Evolutionary conservation across 1,140 invertebrate species (phyloP), one percentile per base, ranked within the genome.

Genomic region (Drosophila azteca): DNA sequence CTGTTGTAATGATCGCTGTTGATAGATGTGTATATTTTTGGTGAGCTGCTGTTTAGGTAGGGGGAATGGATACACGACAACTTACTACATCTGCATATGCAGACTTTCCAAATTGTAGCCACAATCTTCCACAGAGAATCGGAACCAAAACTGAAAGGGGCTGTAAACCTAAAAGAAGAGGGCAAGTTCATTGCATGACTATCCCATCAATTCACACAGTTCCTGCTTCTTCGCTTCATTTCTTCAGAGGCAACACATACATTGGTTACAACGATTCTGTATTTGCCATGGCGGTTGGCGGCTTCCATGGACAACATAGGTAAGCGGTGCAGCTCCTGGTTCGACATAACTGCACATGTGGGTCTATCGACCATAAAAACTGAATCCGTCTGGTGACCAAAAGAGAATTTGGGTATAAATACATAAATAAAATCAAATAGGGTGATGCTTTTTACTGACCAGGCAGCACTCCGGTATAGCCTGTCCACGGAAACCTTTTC

Each of bases 131-230:
- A 13, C 7, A 2, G 13, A 39, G 1, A 72, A 44, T 11, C 63
- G 71, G 3, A 82, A 83, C 79, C 79, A 82, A 15, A 82, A 82
- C 15, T 82, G 79, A 64, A 83, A 82, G 0, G 79, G 79, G 3
- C 57, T 66, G 9, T 79, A 82, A 0, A 68, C 26, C 77, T 79
- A 7, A 9, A 26, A 43, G 7, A 3, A 4, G 6, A 29, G 3
- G 8, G 2, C 1, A 20, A 20, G 17, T 20, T 0, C 17, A 20
- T 20, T 7, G 9, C 3, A n/a, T 17, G 6, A 29, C 15, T 9
- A 26, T 26, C 7, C 6, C 6, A n/a, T 17, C 11, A 29, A 24
- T 9, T 8, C 20, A 6, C 51, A 1, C 17, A 6, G n/a, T 17
- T 43, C 7, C 29, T 31, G 29, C 7, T 31, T 31, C 2, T 31